Base-by-base conservation (phyloP, 2,888 invertebrate species). In the Sphaeridia pumilis region DNA sequence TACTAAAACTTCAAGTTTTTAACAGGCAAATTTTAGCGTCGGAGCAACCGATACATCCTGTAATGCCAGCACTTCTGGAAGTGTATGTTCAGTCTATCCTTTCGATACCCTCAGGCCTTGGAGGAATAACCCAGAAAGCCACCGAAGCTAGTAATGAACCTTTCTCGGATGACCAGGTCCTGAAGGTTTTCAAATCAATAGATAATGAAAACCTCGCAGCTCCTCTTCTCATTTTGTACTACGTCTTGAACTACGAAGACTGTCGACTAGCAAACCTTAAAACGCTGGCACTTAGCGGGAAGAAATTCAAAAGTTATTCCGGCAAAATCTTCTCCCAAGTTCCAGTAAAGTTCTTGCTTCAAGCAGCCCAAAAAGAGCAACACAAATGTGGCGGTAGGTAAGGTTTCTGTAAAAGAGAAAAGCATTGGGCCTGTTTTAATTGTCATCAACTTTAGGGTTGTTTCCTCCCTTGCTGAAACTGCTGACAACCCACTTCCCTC, bases 61-160 rank as follows among this genome's bases (percentile, higher is more conserved):
- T 93, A 1, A 77, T 95, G 70, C 92, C 94, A 0, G 84, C 87
- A 2, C 74, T 97, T 26, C 86, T 95, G 1, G 94, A 95, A 72
- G 92, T 90, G 0, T 97, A 90, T 67, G 90, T 95, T 0, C 88
- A 86, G 70, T 93, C 93, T 2, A 83, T 94, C 57, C 79, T 94
- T 17, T 76, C 84, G 21, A 78, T 78, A 1, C 78, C 78, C 55
- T 80, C 77, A 59, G 61, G 62, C 25, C 50, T 54, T n/a, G 54
- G 58, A 7, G 58, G 57, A 12, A 21, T 44, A 35, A 22, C 44
- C 14, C 24, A 48, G 7, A 61, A 59, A 22, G 74, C 75, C 21
- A 80, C 81, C 69, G 88, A 92, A 69, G 82, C 85, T 58, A 84
- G 87, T 3, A 94, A 95, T 69, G 86, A 90, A 67, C 90, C 94